phyloP scores from a whole-genome alignment of 1,140 invertebrate genomes.

The Aphaenogaster ashmeadi region DNA sequence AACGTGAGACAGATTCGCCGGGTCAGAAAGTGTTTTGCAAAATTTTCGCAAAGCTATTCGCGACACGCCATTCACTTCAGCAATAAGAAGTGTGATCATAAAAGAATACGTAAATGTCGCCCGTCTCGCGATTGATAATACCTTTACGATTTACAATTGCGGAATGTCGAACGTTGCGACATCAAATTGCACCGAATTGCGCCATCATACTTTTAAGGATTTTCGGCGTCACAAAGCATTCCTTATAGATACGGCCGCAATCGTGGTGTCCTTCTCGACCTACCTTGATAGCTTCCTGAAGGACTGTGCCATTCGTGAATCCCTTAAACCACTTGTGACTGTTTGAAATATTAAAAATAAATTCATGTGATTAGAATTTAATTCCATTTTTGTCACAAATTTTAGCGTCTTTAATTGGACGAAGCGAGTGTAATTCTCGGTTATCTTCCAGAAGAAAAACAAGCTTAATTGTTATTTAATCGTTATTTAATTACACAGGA shows the following conservation, averaged over 20 bases:
- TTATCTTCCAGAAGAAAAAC: neutral
- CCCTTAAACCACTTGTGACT: constrained; percentile 80
- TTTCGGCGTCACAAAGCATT: constrained; percentile 64
- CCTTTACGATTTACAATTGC: neutral
- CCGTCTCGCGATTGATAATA: neutral
- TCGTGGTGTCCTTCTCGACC: constrained; percentile 72
- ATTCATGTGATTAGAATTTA: constrained; percentile 9
- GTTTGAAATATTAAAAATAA: neutral
- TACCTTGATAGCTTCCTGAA: constrained; percentile 78
- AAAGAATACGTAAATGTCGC: neutral
- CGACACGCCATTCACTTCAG: neutral
- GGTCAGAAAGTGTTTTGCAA: neutral
- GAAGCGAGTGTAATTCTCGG: neutral
- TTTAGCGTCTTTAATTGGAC: neutral
- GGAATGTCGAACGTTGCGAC: neutral
- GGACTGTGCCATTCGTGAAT: constrained; percentile 79
- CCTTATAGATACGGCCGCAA: constrained; percentile 71
- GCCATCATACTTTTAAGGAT: constrained; percentile 69
- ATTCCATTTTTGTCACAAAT: neutral
- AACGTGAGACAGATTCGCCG: constrained; percentile 1
- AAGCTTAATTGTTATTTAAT: constrained; percentile 9
- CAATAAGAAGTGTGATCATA: neutral
- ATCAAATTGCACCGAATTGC: constrained; percentile 69
- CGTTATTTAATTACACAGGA: constrained; percentile 10
- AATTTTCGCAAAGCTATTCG: neutral